Conservation (phyloP, 1,140 invertebrate genomes). For the Drosophila funebris region DNA sequence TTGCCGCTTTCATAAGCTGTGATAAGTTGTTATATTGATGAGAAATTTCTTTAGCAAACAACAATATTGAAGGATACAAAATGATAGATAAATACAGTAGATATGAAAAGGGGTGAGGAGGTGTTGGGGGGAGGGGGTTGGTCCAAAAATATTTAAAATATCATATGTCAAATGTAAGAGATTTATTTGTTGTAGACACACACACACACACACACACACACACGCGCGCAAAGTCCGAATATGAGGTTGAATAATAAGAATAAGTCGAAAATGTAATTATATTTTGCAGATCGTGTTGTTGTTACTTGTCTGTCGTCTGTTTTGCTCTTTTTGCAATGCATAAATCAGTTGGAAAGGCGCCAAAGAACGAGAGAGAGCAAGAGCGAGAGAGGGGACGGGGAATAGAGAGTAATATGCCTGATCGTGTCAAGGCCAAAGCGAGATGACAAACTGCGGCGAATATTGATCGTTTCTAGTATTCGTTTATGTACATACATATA, state of each 20-base stretch:
- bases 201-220: neutral
- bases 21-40: slow-evolving; percentile 57
- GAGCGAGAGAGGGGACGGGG: neutral
- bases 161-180: neutral
- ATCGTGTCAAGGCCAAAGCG: slow-evolving; percentile 41
- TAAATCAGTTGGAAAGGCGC: slow-evolving; percentile 66
- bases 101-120: too few relatives aligned
- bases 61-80: neutral
- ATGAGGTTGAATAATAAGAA: neutral
- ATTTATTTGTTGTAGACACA: neutral
- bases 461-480: neutral
- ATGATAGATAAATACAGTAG: neutral
- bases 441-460: slow-evolving; percentile 18
- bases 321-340: slow-evolving; percentile 12
- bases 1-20: slow-evolving; percentile 93
- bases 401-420: neutral
- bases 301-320: slow-evolving; percentile 6
- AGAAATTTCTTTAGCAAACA: neutral
- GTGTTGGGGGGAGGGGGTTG: too few relatives aligned
- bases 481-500: neutral
- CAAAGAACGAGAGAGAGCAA: slow-evolving; percentile 6
- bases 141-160: neutral
- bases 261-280: slow-evolving; percentile 16
- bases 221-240: neutral
- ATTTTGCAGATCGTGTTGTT: slow-evolving; percentile 14